Base-by-base conservation (phyloP, 2,113 vertebrate genomes). In the Etia nguti region DNA sequence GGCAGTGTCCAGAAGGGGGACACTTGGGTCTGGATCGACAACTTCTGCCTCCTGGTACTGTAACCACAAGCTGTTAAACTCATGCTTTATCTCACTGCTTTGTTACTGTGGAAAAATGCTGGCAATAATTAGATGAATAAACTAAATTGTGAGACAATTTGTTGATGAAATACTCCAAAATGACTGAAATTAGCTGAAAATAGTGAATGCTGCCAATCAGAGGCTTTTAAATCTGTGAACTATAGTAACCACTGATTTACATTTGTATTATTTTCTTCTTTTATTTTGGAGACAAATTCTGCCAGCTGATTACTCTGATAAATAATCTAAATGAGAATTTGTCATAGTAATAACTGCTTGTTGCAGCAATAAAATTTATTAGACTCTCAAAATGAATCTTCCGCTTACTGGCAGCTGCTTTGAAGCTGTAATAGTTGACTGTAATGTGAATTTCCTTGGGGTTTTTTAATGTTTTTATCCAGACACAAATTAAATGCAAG, bases 11-110 rank as follows among this genome's bases (percentile, higher is more conserved):
- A 94, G 24, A 92, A 89, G 10, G 81, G 79, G 41, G 97, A 99
- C 90, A 92, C 96, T 90, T 99, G 97, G 94, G 97, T 96, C 31
- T 99, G 99, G 99, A 91, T 99, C 46, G 99, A 99, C 94, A 99
- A 98, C 95, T 98, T 99, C 94, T 96, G 97, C 89, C 96, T 99
- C 85, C 94, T 99, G 97, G 99, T 99, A 97, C 62, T 15, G 20
- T 36, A 55, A 36, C 31, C 26, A 79, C 8, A 1, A 18, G 5
- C 50, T 20, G 20, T 50, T 81, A 31, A 10, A 43, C 29, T 75
- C 36, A 55, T 5, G 9, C 55, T 57, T 54, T 5, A 48, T 81
- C 57, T 18, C 20, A 43, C 4, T 26, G 13, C 4, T 80, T 62
- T 60, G 16, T 62, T 26, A 43, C 31, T 59, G 13, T 24, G 46